Conservation (phyloP, 1,140 invertebrate genomes). For the Oryctes rhinoceros region DNA sequence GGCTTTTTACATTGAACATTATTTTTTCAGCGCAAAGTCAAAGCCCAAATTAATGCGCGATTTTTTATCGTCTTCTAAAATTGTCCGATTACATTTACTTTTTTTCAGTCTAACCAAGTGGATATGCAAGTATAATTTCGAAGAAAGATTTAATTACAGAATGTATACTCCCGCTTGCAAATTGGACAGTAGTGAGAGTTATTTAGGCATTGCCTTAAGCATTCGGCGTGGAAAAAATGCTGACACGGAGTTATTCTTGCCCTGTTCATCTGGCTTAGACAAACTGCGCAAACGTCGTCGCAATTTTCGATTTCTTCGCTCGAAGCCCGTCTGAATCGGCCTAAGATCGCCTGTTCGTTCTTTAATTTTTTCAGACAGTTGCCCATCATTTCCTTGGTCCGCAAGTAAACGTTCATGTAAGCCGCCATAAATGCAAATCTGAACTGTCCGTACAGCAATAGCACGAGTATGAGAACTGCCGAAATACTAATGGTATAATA, state of each 20-base stretch:
- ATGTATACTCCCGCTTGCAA: conserved; percentile 69
- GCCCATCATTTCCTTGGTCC: conserved; percentile 68
- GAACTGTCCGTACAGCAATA: conserved; percentile 67
- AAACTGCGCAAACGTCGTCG: conserved; percentile 81
- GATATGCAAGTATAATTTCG: background rate
- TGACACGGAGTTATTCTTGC: conserved; percentile 79
- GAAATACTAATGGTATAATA: conserved; percentile 67
- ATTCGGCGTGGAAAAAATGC: conserved; percentile 80
- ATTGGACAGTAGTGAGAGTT: conserved; percentile 75
- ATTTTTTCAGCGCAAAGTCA: too few species aligned
- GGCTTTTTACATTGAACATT: too few species aligned
- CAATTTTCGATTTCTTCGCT: conserved; percentile 70
- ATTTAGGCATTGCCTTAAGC: conserved; percentile 74
- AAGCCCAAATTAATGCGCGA: too few species aligned
- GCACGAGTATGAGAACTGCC: conserved; percentile 63
- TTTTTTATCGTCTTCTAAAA: too few species aligned
- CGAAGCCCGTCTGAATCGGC: conserved; percentile 72
- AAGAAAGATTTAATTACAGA: conserved; percentile 47
- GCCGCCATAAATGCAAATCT: conserved; percentile 67
- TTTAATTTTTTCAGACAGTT: conserved; percentile 66
- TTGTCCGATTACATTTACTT: background rate
- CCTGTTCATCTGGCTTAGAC: conserved; percentile 72
- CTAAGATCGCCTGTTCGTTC: conserved; percentile 68
- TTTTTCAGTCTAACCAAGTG: background rate
- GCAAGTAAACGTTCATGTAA: conserved; percentile 76